Evolutionary conservation across 2,888 invertebrate species (phyloP), one percentile per base, ranked within the genome.

Genomic region (Pseudoips prasinana): DNA sequence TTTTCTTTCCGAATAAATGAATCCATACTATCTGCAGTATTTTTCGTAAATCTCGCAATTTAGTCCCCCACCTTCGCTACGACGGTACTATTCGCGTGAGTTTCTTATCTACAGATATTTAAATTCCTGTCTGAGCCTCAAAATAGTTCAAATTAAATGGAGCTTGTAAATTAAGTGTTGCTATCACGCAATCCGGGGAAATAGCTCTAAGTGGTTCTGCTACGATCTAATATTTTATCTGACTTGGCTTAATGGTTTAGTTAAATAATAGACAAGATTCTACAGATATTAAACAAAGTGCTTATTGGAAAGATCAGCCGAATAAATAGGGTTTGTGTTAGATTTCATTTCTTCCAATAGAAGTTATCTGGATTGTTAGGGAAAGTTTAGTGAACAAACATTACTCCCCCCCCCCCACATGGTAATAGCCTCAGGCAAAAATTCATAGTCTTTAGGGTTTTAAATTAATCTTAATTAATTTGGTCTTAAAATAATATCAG

Each of bases 91-190:
- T 71, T 87, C 78, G 86, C 85, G 87, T 84, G 84, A 74, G 74
- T 74, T 79, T 69, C 84, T 88, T 88, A 88, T 88, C 87, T 86
- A 62, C 59, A 73, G 74, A 75, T 78, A 79, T 80, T 81, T 80
- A 79, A 81, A 81, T 79, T 79, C 76, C 75, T 56, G 61, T 58
- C 65, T 64, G 67, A 76, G 72, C 73, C 78, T 77, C 78, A 77
- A 79, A 81, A 81, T 80, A 81, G 80, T 79, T 81, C 65, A 76
- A 79, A 79, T 81, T 79, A 79, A 81, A 80, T 71, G 77, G 77
- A 74, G 77, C 78, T 79, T 79, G 78, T 85, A 82, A 85, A 85
- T 86, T 87, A 86, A 87, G 86, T 86, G 87, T 85, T 82, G 85
- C 81, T 73, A 82, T 85, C 87, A 88, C 86, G 87, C 86, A 79